Evolutionary conservation across 2,113 vertebrate genomes (phyloP).

Genomic region (Saccopteryx bilineata): DNA sequence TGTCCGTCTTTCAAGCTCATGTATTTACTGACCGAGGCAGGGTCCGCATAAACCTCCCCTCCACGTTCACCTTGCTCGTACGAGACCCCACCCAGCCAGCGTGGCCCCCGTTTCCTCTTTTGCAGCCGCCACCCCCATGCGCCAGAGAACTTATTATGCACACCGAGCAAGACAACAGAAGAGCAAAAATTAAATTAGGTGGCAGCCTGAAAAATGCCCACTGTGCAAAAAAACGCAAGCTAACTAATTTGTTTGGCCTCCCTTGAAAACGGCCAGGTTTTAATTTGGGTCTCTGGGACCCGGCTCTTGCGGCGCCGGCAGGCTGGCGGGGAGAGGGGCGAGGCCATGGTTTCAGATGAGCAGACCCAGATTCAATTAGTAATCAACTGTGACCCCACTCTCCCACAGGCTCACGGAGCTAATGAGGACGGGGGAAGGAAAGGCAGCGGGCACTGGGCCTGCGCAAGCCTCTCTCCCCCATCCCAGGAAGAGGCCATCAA

Average conservation of each 20-base stretch:
- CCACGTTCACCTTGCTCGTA: rapidly evolving
- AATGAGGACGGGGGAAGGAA: slow-evolving; percentile 33
- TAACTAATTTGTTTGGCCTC: neutral
- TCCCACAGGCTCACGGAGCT: slow-evolving; percentile 1
- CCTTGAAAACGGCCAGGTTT: neutral
- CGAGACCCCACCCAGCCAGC: rapidly evolving
- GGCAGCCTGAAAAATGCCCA: slow-evolving; percentile 52
- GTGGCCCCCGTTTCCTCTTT: rapidly evolving
- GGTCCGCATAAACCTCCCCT: rapidly evolving
- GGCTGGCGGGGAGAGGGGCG: neutral
- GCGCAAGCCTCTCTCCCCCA: rapidly evolving
- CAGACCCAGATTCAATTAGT: slow-evolving; percentile 78
- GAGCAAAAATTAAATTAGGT: slow-evolving; percentile 61
- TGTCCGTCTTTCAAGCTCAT: rapidly evolving
- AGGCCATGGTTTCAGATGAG: slow-evolving; percentile 16
- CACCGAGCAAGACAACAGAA: slow-evolving; percentile 40
- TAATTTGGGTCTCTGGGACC: slow-evolving; percentile 54
- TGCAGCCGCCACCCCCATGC: rapidly evolving
- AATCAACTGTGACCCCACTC: slow-evolving; percentile 57
- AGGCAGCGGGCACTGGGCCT: rapidly evolving
- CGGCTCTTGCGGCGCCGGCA: neutral
- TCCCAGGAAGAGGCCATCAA: slow-evolving; percentile 63
- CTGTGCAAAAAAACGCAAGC: slow-evolving; percentile 7
- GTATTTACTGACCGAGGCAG: rapidly evolving
- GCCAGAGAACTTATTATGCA: slow-evolving; percentile 18